phyloP scores from a whole-genome alignment of 2,888 invertebrate species.

The Tetrapedia diversipes region DNA sequence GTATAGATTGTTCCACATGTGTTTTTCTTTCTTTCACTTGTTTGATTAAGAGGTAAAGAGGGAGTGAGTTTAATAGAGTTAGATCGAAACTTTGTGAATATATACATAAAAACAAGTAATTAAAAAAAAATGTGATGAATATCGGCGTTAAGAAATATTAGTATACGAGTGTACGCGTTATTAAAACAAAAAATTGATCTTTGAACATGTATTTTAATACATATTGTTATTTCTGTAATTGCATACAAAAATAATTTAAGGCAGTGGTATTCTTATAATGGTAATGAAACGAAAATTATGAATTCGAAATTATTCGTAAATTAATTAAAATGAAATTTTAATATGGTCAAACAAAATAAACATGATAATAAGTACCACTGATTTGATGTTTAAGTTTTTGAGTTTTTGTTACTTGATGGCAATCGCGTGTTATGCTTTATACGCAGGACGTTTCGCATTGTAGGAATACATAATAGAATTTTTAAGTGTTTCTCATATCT shows the following conservation, averaged over 20 bases:
- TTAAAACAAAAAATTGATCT: constrained; percentile 9
- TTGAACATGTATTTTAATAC: constrained; percentile 41
- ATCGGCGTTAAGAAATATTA: constrained; percentile 5
- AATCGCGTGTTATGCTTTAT: constrained; percentile 43
- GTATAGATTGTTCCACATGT: constrained; percentile 1
- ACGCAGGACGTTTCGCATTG: constrained; percentile 46
- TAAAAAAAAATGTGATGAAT: not conserved
- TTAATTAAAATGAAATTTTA: not conserved
- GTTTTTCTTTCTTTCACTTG: not conserved
- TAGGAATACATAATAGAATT: constrained; percentile 33
- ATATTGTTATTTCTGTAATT: constrained; percentile 32
- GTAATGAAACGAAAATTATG: not conserved
- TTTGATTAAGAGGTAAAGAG: not conserved
- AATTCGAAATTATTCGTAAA: not conserved
- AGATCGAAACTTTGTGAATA: not conserved
- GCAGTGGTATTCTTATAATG: constrained; percentile 9
- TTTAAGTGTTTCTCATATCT: constrained; percentile 31
- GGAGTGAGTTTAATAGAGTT: not conserved
- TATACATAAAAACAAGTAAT: not conserved
- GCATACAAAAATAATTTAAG: constrained; percentile 10
- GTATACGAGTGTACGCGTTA: constrained; percentile 39
- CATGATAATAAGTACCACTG: constrained; percentile 17
- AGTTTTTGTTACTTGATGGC: constrained; percentile 31
- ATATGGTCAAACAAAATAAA: not conserved
- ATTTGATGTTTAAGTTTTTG: constrained; percentile 27